Evolutionary conservation across 2,888 invertebrate species (phyloP).

Genomic region (Archips crataeganus): DNA sequence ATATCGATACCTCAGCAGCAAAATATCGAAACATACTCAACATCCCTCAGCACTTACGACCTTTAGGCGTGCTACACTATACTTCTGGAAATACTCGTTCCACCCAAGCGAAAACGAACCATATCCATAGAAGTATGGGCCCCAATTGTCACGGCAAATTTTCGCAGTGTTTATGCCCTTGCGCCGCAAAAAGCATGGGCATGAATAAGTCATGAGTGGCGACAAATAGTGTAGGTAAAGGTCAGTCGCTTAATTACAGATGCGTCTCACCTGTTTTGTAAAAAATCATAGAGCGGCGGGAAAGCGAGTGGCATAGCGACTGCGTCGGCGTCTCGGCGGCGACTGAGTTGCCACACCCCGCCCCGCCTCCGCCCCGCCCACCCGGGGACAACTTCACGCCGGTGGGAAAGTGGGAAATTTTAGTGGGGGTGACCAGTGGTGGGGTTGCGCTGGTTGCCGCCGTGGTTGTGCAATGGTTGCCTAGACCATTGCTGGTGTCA

Average conservation of each 20-base stretch:
- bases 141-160: conserved; percentile 2
- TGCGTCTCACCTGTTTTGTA: conserved; percentile 71
- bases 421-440: conserved; percentile 57
- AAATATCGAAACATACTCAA: conserved; percentile 42
- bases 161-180: conserved; percentile 51
- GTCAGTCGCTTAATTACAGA: conserved; percentile 77
- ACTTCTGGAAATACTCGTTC: conserved; percentile 12
- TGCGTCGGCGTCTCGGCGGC: conserved; percentile 49
- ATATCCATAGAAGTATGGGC: neutral
- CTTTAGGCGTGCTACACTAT: neutral
- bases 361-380: conserved; percentile 73
- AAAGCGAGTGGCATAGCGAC: conserved; percentile 57
- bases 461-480: conserved; percentile 1
- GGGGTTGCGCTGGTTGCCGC: conserved; percentile 39
- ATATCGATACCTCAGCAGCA: conserved; percentile 59
- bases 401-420: conserved; percentile 79
- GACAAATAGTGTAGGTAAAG: conserved; percentile 81
- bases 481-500: neutral
- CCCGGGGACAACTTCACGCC: conserved; percentile 71
- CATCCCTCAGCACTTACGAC: neutral
- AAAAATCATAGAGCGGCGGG: conserved; percentile 52
- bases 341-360: conserved; percentile 62
- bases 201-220: conserved; percentile 80
- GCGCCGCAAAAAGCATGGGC: conserved; percentile 68
- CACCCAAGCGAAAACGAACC: conserved; percentile 10